Evolutionary conservation across 1,140 invertebrate species (phyloP).

Genomic region (Zaprionus lachaisei): DNA sequence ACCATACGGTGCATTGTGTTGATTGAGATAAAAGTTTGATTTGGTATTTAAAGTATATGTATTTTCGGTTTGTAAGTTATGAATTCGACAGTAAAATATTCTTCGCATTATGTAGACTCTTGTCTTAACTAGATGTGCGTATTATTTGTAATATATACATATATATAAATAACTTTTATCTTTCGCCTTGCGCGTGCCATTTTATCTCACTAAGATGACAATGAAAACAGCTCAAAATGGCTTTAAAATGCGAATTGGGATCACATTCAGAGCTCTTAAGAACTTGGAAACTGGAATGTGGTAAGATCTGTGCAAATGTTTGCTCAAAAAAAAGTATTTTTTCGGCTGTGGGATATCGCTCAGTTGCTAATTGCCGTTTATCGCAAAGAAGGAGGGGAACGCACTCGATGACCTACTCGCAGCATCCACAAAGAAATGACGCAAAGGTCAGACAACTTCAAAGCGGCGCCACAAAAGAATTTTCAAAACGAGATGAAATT

Average conservation of each 20-base stretch:
- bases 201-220: constrained; percentile 16
- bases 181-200: constrained; percentile 26
- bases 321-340: neutral
- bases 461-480: constrained; percentile 27
- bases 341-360: constrained; percentile 5
- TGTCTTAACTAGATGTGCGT: constrained; percentile 1
- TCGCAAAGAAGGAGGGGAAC: constrained; percentile 24
- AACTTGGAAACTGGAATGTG: neutral
- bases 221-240: constrained; percentile 12
- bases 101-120: neutral
- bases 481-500: constrained; percentile 17
- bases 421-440: constrained; percentile 16
- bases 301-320: constrained; percentile 29
- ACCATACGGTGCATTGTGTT: neutral
- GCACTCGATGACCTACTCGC: constrained; percentile 33
- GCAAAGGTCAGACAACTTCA: constrained; percentile 46
- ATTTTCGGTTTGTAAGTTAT: neutral
- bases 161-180: neutral
- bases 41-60: neutral
- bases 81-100: neutral
- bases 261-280: constrained; percentile 3
- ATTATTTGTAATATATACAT: neutral
- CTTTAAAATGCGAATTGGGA: constrained; percentile 8
- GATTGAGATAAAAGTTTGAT: neutral
- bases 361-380: constrained; percentile 38